Base-by-base conservation (phyloP, 1,140 invertebrate species). In the Aphaenogaster floridana region DNA sequence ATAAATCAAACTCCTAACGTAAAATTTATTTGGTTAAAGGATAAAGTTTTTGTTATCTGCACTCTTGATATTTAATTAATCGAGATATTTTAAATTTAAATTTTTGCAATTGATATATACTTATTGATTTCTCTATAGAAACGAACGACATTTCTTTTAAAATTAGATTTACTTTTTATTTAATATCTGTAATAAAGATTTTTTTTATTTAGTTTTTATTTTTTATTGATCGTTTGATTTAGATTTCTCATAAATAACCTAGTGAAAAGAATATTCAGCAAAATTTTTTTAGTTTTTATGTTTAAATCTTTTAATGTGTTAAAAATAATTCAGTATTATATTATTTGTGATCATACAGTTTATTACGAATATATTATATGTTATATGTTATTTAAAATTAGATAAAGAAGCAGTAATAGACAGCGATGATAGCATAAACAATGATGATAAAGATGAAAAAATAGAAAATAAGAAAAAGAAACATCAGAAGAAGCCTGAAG, bases 381-480 rank as follows among this genome's bases (percentile, higher is more conserved):
- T 50, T 28, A 78, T 74, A 15, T 84, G 0, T 84, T 66, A 34
- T 64, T 78, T 64, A 66, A 17, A 66, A 21, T n/a, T 52, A 48
- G 77, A 77, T 52, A 66, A 54, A n/a, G 85, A 87, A 36, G n/a
- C 13, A 8, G 0, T 1, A n/a, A 11, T 57, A 3, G 36, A 76
- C 7, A 50, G 21, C 13, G 34, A 52, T 52, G 39, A 66, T n/a
- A 77, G 34, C 34, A 59, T 59, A 5, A 45, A n/a, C 9, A 36
- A 34, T n/a, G 48, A 78, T 7, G 74, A 68, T 45, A 71, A 84
- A 3, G 28, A 68, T 15, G 45, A 57, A n/a, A 84, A 91, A 57
- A 68, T 57, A 17, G 17, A 86, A 9, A 77, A 61, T 0, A 88
- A 79, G 36, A 86, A 76, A 52, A 89, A 69, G 39, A 74, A 88